phyloP scores from a whole-genome alignment of 2,888 invertebrate genomes.

The Schizaphis graminum region DNA sequence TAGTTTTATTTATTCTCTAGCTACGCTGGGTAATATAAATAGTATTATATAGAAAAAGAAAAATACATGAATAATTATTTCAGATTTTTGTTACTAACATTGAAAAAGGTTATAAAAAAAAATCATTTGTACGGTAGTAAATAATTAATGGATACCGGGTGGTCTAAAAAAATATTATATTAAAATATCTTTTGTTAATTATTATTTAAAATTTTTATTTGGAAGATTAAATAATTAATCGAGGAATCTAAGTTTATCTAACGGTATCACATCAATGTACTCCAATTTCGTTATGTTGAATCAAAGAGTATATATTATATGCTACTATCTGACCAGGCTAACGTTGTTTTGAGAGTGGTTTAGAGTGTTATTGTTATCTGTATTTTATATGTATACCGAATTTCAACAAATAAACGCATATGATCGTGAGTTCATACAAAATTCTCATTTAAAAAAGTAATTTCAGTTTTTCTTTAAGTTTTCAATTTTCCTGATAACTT shows the following conservation, averaged over 20 bases:
- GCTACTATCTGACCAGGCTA: too few relatives aligned
- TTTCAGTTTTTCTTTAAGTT: too few relatives aligned
- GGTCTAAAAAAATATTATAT: neutral
- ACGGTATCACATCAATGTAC: neutral
- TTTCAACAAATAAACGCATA: too few relatives aligned
- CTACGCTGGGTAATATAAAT: neutral
- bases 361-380: too few relatives aligned
- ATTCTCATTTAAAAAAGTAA: too few relatives aligned
- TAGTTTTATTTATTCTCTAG: neutral
- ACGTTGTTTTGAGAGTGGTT: too few relatives aligned
- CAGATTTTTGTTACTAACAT: neutral
- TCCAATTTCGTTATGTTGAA: neutral
- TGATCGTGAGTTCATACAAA: too few relatives aligned
- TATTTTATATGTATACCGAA: too few relatives aligned
- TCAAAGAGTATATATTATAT: neutral
- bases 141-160: neutral
- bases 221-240: neutral
- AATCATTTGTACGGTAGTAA: neutral
- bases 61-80: neutral
- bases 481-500: too few relatives aligned
- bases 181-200: neutral
- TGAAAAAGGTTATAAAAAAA: neutral
- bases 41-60: neutral
- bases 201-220: neutral
- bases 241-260: neutral